phyloP scores from a whole-genome alignment of 2,888 invertebrate species.

The Callinectes sapidus region DNA sequence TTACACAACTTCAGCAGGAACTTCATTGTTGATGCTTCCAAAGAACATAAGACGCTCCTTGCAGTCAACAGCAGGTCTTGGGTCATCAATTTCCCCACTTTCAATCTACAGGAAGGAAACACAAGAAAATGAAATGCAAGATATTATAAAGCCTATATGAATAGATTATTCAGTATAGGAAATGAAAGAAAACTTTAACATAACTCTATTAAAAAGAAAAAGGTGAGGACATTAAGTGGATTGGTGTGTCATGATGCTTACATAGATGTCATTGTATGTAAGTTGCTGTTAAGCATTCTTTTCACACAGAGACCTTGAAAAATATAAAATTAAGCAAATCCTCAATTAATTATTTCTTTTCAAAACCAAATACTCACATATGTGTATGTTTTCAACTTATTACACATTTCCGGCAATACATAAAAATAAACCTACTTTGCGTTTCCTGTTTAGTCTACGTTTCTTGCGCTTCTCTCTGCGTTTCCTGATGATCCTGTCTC shows the following conservation, averaged over 20 bases:
- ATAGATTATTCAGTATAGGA: not conserved
- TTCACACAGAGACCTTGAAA: no score
- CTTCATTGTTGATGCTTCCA: slow-evolving; percentile 26
- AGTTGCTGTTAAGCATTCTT: no score
- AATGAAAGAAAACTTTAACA: no score
- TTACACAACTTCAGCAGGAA: slow-evolving; percentile 56
- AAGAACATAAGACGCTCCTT: slow-evolving; percentile 36
- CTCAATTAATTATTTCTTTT: no score
- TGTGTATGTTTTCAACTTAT: not conserved
- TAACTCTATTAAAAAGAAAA: not conserved
- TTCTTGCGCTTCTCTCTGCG: slow-evolving; percentile 34
- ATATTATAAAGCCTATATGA: not conserved
- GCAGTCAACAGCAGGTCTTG: slow-evolving; percentile 35
- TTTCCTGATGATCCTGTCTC: slow-evolving; percentile 48
- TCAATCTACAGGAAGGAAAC: slow-evolving; percentile 44
- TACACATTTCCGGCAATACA: not conserved
- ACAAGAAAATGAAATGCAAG: not conserved
- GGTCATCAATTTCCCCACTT: slow-evolving; percentile 47
- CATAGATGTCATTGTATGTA: no score
- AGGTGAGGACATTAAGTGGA: not conserved
- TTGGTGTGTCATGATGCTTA: no score
- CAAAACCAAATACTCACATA: no score
- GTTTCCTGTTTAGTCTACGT: slow-evolving; percentile 34
- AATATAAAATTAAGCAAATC: no score
- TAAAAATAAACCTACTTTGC: slow-evolving; percentile 32